phyloP scores from a whole-genome alignment of 2,113 vertebrate species.

The Atherinomorus stipes region DNA sequence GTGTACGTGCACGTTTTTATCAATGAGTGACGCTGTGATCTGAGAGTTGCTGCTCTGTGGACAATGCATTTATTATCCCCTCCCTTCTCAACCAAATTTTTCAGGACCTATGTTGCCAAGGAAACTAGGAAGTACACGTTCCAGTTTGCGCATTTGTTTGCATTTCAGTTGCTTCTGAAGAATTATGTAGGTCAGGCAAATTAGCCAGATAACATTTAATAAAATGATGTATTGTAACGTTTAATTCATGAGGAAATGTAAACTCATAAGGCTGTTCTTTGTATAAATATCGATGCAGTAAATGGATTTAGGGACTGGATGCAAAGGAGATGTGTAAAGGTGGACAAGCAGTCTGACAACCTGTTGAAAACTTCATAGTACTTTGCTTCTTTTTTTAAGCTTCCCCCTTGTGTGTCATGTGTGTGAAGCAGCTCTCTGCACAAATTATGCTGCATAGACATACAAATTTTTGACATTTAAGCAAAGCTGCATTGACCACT shows the following conservation, averaged over 20 bases:
- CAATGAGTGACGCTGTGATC: not conserved
- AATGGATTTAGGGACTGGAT: not conserved
- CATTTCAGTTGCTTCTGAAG: constrained; percentile 1
- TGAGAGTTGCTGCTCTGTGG: not conserved
- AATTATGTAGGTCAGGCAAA: constrained; percentile 15
- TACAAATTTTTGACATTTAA: constrained; percentile 3
- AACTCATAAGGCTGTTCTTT: not conserved
- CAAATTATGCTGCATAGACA: not conserved
- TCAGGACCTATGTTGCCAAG: not conserved
- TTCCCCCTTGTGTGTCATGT: not conserved
- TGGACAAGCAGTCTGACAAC: not conserved
- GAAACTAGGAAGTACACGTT: not conserved
- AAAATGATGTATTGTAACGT: not conserved
- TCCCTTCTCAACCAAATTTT: constrained; percentile 2
- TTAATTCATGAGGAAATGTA: not conserved
- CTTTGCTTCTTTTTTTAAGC: not conserved
- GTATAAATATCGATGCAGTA: not conserved
- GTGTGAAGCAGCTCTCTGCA: not conserved
- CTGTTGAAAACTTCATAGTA: not conserved
- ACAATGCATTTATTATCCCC: not conserved
- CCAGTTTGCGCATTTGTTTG: constrained; percentile 10
- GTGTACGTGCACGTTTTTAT: not conserved
- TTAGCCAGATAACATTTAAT: not conserved
- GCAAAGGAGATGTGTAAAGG: constrained; percentile 8
- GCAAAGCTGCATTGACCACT: not conserved